A percentile compares a stretch with the other conserved stretches of the same genome.
Conservation (phyloP, 2,797 vertebrate genomes). For the Arctocebus calabarensis region DNA sequence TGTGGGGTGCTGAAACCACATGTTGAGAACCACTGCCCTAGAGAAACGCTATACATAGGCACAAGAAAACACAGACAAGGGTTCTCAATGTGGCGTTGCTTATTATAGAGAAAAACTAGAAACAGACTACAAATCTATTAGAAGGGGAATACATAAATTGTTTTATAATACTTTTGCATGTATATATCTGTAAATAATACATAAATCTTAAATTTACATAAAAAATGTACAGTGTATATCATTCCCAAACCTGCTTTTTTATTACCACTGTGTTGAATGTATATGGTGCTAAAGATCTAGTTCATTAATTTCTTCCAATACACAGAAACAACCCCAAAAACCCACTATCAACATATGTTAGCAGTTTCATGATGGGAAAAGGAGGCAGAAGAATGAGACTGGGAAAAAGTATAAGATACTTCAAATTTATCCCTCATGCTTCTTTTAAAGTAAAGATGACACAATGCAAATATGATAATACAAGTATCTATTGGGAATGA, state of each 20-base stretch:
- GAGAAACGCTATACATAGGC: neutral
- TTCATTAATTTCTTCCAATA: neutral
- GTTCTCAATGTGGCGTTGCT: neutral
- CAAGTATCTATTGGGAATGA: neutral
- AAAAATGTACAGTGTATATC: neutral
- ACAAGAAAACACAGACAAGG: neutral
- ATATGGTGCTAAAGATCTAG: neutral
- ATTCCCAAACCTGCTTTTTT: neutral
- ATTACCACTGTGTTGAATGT: conserved; percentile 24
- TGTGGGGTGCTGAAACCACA: neutral
- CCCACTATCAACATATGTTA: neutral
- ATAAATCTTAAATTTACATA: conserved; percentile 28
- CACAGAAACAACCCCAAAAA: neutral
- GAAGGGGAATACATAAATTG: conserved; percentile 15
- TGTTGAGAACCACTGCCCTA: conserved; percentile 36
- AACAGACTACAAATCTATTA: conserved; percentile 44
- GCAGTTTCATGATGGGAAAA: neutral
- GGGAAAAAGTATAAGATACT: neutral
- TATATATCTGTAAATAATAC: neutral
- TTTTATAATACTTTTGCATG: neutral
- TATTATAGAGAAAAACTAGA: conserved; percentile 29
- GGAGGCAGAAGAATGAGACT: neutral
- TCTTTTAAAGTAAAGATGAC: conserved; percentile 53
- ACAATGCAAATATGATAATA: conserved; percentile 28
- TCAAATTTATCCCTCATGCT: conserved; percentile 11